Evolutionary conservation across 2,888 invertebrate species (phyloP).

Genomic region (Molanna angustata): DNA sequence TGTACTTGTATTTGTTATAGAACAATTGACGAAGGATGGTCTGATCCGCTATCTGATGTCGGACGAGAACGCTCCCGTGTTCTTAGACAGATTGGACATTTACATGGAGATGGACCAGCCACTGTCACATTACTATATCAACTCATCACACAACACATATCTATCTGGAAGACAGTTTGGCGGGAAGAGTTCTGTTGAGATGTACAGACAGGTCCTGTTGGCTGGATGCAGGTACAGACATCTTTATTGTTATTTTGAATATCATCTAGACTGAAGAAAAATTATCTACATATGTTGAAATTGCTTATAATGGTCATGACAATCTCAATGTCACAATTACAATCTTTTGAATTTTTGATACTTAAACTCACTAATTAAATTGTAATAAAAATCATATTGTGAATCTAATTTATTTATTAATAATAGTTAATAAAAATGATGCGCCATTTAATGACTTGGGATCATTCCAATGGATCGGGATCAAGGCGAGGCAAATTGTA

Average conservation of each 20-base stretch:
- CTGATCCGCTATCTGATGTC: slow-evolving; percentile 98
- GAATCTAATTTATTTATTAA: too few species aligned
- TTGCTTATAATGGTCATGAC: too few species aligned
- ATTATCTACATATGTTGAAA: too few species aligned
- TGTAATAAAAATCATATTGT: too few species aligned
- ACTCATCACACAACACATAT: slow-evolving; percentile 97
- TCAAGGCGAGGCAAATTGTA: too few species aligned
- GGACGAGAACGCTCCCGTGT: slow-evolving; percentile 99
- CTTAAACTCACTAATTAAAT: too few species aligned
- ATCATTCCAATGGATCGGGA: too few species aligned
- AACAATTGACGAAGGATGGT: slow-evolving; percentile 88
- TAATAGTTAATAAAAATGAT: too few species aligned
- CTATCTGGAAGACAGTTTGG: slow-evolving; percentile 95
- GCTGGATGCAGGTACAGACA: slow-evolving; percentile 85
- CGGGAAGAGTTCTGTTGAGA: slow-evolving; percentile 97
- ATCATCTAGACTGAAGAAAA: too few species aligned
- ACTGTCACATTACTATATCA: slow-evolving; percentile 97
- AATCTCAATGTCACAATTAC: too few species aligned
- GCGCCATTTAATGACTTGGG: too few species aligned
- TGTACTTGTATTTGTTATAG: slow-evolving; percentile 52
- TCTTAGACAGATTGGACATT: slow-evolving; percentile 94
- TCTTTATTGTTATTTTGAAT: neutral
- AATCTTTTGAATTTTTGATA: too few species aligned
- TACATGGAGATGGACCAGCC: slow-evolving; percentile 99
- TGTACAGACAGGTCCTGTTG: slow-evolving; percentile 95